Percentiles rank a stretch among this genome's conserved stretches.
Conservation (phyloP, 92 coral and sea anemone species). For the Palythoa caribaeorum region DNA sequence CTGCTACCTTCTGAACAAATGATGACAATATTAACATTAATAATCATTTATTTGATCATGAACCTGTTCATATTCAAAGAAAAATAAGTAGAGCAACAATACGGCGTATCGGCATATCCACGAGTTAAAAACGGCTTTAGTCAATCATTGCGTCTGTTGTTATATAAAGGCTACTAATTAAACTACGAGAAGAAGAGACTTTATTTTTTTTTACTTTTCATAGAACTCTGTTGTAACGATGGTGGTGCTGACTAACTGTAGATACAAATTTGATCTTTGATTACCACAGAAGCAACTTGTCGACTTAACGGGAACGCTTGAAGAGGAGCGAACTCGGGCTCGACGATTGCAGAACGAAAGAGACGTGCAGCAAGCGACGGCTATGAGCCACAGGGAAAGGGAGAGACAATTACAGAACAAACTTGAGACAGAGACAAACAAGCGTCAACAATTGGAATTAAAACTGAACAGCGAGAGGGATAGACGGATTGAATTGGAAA, state of each 20-base stretch:
- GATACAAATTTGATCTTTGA: neutral
- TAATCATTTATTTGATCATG: no score
- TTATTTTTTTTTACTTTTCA: no score
- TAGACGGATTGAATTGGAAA: conserved; percentile 55
- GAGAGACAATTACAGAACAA: conserved; percentile 82
- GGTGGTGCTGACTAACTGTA: neutral
- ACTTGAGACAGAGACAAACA: conserved; percentile 76
- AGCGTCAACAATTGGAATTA: conserved; percentile 71
- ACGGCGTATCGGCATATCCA: no score
- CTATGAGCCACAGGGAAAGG: conserved; percentile 89
- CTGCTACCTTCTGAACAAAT: no score
- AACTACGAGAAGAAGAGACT: no score
- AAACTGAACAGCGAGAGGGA: conserved; percentile 75
- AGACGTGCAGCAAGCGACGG: conserved; percentile 95
- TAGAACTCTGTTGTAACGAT: neutral
- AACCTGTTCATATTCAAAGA: no score
- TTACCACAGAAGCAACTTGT: conserved; percentile 83
- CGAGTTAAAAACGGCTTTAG: no score
- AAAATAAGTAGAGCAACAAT: no score
- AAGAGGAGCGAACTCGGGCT: conserved; percentile 88
- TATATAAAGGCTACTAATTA: no score
- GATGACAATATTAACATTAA: no score
- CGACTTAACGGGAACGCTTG: conserved; percentile 89
- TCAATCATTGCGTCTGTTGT: no score
- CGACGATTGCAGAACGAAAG: conserved; percentile 93